Evolutionary conservation across 2,113 vertebrate species (phyloP), one percentile per base, ranked within the genome.

Genomic region (Lepidothrix coronata): DNA sequence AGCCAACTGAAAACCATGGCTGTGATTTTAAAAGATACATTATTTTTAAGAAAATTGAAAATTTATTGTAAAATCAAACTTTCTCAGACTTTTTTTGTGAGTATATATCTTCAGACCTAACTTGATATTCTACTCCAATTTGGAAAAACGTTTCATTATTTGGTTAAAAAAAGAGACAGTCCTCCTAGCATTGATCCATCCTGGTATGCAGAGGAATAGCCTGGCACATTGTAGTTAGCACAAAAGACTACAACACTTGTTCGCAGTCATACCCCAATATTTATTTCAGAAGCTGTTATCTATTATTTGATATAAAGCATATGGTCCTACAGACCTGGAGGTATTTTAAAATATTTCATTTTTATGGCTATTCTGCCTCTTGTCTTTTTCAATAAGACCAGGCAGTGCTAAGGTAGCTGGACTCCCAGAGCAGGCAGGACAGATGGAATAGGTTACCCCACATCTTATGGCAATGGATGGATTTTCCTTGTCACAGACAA

Each of bases 11-110:
- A 87, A 89, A 68, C 21, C 14, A 17, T 46, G 30, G 18, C 67
- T 9, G 3, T 70, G 41, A 44, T 91, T 95, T 91, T 58, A 82
- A 62, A 24, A 62, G 31, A 68, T 71, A 19, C 17, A 30, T 85
- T 94, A 57, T 90, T 93, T 89, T 93, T 25, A 80, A 83, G 75
- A 74, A 79, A 79, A 88, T 21, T n/a, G 58, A 85, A 79, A 91
- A 48, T 57, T 46, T 0, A 35, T 67, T 80, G 35, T 55, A 49
- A 85, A 93, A 49, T 46, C 18, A 74, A 75, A 37, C 55, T 57
- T 89, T 65, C 37, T 54, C 44, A 4, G 5, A 9, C 5, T 72
- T 17, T 55, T 81, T 82, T 39, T 73, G 6, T 62, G 5, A 66
- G 6, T 59, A 5, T 37, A 1, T 55, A 8, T 75, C 51, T 78